Conservation (phyloP, 1,140 invertebrate genomes). For the Planococcus citri region DNA sequence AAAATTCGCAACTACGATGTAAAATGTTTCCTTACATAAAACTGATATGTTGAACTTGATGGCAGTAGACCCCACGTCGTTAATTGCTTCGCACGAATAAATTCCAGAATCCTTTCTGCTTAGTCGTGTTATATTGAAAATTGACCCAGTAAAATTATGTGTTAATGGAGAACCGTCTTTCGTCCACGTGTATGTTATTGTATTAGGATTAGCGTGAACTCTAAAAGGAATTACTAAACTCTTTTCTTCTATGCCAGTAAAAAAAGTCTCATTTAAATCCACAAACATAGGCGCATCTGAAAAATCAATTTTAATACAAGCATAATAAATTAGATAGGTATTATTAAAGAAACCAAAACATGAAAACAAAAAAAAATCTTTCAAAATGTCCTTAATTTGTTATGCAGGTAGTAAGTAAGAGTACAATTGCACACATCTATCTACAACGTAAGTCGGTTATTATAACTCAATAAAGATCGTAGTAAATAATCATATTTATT, state of each 20-base stretch:
- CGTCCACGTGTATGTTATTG: constrained; percentile 74
- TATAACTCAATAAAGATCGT: too few species aligned
- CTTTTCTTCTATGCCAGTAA: constrained; percentile 52
- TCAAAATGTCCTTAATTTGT: too few species aligned
- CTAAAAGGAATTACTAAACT: constrained; percentile 62
- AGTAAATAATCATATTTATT: too few species aligned
- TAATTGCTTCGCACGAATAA: constrained; percentile 77
- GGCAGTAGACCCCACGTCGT: constrained; percentile 70
- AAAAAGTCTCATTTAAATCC: neutral
- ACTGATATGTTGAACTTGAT: constrained; percentile 74
- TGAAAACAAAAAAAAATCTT: too few species aligned
- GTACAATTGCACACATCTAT: too few species aligned
- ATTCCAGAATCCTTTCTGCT: constrained; percentile 69
- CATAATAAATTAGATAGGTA: too few species aligned
- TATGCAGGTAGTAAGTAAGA: too few species aligned
- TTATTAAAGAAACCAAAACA: too few species aligned
- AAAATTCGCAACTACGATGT: too few species aligned
- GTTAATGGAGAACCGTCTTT: constrained; percentile 60
- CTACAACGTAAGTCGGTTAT: too few species aligned
- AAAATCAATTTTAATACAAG: too few species aligned
- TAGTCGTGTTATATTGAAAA: constrained; percentile 69
- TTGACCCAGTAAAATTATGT: constrained; percentile 53
- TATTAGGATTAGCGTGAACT: constrained; percentile 70
- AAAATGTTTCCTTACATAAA: constrained; percentile 38
- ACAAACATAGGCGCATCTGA: neutral